Base-by-base conservation (phyloP, 2,797 vertebrate species). In the Clarias pachynema region DNA sequence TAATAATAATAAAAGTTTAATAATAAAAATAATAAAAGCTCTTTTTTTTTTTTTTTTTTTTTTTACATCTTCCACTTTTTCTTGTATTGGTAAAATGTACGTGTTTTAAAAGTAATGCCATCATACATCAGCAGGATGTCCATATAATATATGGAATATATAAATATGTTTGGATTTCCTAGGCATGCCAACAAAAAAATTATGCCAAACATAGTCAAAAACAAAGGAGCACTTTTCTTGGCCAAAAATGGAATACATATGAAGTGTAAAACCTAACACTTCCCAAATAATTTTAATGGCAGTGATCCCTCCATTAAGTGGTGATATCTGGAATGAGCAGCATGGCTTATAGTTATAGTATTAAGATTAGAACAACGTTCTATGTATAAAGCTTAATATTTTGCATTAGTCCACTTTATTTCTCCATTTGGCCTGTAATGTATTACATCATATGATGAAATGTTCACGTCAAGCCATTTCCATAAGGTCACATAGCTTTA, bases 301-400 rank as follows among this genome's bases (percentile, higher is more conserved):
- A 20, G 57, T 57, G 15, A 75, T 57, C 26, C 26, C 16, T 75
- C 53, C 8, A 14, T 75, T 29, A 56, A 15, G 2, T 75, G n/a
- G 72, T 18, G n/a, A 44, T 53, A 74, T 29, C 53, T 29, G 7
- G n/a, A 53, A 16, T 72, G 37, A n/a, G 69, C 69, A 44, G 37
- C 14, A 74, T 49, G n/a, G 4, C 14, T n/a, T 26, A 49, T 53
- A 74, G 24, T 53, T 74, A n/a, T 16, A n/a, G 2, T n/a, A 44
- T 53, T 15, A 26, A 56, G 16, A 0, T 82, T 82, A 34, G 81
- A 87, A 78, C 69, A 85, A 75, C 78, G 56, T 69, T 77, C 69
- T 31, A 57, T 66, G 59, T 85, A 85, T 57, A 60, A 77, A 26
- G 24, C 29, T 5, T 18, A 15, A 8, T 59, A 22, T 79, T 66